phyloP scores from a whole-genome alignment of 2,113 vertebrate species.

The Lophura nycthemera region DNA sequence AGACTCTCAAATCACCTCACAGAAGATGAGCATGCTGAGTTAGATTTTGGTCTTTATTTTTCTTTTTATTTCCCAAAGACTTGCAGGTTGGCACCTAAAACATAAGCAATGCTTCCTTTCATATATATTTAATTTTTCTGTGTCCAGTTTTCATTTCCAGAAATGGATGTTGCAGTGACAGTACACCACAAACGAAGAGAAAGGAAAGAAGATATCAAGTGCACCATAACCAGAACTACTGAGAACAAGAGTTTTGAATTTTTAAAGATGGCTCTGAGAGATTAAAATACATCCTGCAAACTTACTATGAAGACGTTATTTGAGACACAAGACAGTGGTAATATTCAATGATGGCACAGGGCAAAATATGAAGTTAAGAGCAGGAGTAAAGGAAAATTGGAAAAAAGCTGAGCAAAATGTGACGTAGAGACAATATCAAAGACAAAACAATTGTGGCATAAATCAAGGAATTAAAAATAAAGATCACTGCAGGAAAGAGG shows the following conservation, averaged over 20 bases:
- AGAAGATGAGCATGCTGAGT: not conserved
- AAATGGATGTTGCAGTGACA: not conserved
- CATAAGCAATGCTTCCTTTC: not conserved
- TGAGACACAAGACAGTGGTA: not conserved
- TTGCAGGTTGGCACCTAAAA: not conserved
- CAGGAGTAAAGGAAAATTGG: not conserved
- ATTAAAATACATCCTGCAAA: not conserved
- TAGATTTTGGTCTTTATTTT: not conserved
- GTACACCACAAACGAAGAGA: accelerated
- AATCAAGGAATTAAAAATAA: not conserved
- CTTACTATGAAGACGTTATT: not conserved
- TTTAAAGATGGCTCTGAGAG: not conserved
- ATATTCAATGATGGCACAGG: not conserved
- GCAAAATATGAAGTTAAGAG: not conserved
- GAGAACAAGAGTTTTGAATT: not conserved
- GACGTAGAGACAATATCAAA: not conserved
- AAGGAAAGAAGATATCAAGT: not conserved
- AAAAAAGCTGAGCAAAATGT: not conserved
- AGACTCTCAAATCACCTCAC: not conserved
- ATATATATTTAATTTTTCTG: not conserved
- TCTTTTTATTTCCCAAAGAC: not conserved
- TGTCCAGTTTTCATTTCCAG: not conserved
- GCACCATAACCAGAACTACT: not conserved
- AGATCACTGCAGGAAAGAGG: not conserved
- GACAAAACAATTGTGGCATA: not conserved